Conservation (phyloP, 2,113 vertebrate genomes). For the Apteryx owenii region DNA sequence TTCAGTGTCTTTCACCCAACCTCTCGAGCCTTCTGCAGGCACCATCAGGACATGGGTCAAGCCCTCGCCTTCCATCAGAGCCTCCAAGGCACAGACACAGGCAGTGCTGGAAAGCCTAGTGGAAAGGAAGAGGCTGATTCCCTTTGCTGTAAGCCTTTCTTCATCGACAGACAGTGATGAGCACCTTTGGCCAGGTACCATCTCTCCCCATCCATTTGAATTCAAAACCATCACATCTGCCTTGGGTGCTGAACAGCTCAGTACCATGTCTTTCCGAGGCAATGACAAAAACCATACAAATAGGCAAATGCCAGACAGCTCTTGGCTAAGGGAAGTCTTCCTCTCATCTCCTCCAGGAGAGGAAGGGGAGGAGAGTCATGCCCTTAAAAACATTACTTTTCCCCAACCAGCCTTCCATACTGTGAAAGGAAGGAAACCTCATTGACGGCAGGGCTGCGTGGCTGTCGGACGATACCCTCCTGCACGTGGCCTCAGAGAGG, state of each 20-base stretch:
- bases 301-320: background rate
- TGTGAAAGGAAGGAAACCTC: background rate
- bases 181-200: background rate
- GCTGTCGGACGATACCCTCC: background rate
- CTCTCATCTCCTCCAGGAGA: background rate
- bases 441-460: background rate
- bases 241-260: background rate
- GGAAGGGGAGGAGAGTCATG: background rate
- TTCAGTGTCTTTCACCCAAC: background rate
- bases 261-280: background rate
- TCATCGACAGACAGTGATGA: background rate
- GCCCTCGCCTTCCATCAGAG: accelerated
- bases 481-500: background rate
- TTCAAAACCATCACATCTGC: background rate
- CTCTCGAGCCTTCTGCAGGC: background rate
- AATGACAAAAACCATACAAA: background rate
- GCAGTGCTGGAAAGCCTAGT: background rate
- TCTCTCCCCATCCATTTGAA: background rate
- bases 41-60: background rate
- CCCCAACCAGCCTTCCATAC: background rate
- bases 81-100: accelerated
- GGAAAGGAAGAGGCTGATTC: background rate
- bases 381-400: background rate
- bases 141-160: background rate
- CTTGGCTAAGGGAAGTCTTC: background rate